Evolutionary conservation across 2,797 vertebrate genomes (phyloP).

Genomic region (Thripadectes ignobilis): DNA sequence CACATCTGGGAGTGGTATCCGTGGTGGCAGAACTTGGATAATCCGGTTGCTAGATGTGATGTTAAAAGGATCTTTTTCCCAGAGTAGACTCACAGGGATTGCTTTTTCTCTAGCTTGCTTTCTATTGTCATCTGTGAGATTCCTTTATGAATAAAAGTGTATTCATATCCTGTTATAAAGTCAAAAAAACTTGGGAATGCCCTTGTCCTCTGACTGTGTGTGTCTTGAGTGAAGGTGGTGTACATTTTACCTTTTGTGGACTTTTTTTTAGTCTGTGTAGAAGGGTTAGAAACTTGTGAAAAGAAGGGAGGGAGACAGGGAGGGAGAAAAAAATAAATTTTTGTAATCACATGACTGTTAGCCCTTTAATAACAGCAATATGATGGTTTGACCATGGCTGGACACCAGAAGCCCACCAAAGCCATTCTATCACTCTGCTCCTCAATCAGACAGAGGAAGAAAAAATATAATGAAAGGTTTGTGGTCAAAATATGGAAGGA

Average conservation of each 20-base stretch:
- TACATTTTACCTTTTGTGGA: background rate
- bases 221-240: background rate
- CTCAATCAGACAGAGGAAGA: background rate
- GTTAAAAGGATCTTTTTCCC: background rate
- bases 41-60: background rate
- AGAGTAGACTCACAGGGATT: background rate
- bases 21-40: background rate
- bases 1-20: background rate
- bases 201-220: background rate
- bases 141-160: background rate
- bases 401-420: background rate
- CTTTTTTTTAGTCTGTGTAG: background rate
- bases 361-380: background rate
- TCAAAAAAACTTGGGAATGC: background rate
- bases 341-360: background rate
- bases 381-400: background rate
- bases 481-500: background rate
- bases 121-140: background rate
- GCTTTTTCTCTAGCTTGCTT: background rate
- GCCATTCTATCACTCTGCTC: background rate
- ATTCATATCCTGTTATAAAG: background rate
- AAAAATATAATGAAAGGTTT: background rate
- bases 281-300: background rate
- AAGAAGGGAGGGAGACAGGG: background rate
- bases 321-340: background rate